Conservation (phyloP, 2,113 vertebrate genomes). For the Neodon shergylaensis region DNA sequence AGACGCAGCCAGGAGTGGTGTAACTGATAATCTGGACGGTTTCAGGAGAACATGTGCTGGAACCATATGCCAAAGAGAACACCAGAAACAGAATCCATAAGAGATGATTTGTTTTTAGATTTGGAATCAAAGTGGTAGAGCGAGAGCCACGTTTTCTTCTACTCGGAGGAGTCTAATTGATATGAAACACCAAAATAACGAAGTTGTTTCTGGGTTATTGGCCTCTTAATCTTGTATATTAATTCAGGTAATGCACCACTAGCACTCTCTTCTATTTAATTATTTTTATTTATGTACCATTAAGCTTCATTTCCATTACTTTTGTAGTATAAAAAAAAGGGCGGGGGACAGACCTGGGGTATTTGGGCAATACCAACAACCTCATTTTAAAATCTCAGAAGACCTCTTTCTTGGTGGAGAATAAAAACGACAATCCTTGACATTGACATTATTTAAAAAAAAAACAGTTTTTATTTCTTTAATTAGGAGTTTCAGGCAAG, state of each 20-base stretch:
- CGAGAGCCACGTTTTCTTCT: neutral
- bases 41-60: conserved; percentile 66
- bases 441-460: conserved; percentile 71
- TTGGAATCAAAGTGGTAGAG: conserved; percentile 62
- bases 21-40: neutral
- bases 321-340: conserved; percentile 53
- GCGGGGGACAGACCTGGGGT: conserved; percentile 48
- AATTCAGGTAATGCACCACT: conserved; percentile 82
- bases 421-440: conserved; percentile 73
- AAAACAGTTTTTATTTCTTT: conserved; percentile 83
- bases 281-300: conserved; percentile 87
- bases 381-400: conserved; percentile 80
- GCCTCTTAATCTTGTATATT: conserved; percentile 83
- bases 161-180: conserved; percentile 73
- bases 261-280: conserved; percentile 79
- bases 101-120: conserved; percentile 61
- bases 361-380: conserved; percentile 62
- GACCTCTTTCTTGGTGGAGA: conserved; percentile 70
- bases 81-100: conserved; percentile 29
- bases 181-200: conserved; percentile 74
- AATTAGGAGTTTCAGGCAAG: conserved; percentile 83
- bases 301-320: conserved; percentile 82
- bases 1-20: conserved; percentile 49
- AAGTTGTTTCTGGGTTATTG: conserved; percentile 82
- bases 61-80: conserved; percentile 26